Conservation (phyloP, 2,113 vertebrate species). For the Eulemur rufifrons region DNA sequence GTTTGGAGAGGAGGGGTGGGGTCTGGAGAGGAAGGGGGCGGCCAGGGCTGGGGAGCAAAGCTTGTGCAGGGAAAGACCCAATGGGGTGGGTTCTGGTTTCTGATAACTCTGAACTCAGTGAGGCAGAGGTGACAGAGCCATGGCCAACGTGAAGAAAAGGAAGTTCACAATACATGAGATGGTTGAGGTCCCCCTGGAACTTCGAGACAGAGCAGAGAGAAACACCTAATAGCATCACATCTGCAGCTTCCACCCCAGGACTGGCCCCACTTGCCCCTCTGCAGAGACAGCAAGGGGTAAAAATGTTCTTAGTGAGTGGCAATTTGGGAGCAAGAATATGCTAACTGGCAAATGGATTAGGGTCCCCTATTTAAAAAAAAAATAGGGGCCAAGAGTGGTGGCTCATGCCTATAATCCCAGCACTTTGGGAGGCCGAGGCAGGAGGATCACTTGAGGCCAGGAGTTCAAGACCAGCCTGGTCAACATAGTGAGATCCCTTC, state of each 20-base stretch:
- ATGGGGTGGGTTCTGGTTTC: not conserved
- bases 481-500: not conserved
- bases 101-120: not conserved
- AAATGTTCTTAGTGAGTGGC: not conserved
- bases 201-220: accelerated
- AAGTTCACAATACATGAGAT: not conserved
- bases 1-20: not conserved
- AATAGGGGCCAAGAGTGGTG: not conserved
- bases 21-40: not conserved
- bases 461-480: not conserved
- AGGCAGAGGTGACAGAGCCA: not conserved
- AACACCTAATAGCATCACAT: not conserved
- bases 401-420: not conserved
- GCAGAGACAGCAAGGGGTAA: no score
- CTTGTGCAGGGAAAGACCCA: not conserved
- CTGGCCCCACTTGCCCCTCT: not conserved
- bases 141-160: not conserved
- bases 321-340: not conserved
- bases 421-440: not conserved
- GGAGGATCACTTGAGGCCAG: not conserved
- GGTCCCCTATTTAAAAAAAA: not conserved
- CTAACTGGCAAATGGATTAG: not conserved
- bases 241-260: not conserved
- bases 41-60: not conserved
- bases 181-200: not conserved